Evolutionary conservation across 2,113 vertebrate genomes (phyloP), one percentile per base, ranked within the genome.

Genomic region (Rousettus leschenaultii): DNA sequence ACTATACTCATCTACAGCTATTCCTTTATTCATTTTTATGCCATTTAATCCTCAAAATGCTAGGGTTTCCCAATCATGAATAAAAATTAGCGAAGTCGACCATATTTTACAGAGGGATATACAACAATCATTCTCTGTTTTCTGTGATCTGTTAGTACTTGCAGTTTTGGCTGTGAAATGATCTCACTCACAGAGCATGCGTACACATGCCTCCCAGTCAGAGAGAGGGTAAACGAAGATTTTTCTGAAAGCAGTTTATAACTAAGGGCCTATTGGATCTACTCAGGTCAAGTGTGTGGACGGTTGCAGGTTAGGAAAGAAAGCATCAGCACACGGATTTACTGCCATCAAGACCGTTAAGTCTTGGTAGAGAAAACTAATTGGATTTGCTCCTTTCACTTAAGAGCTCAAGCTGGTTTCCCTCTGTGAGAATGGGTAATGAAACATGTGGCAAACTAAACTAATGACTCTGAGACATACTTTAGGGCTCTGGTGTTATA

Each of bases 301-400:
- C 68, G 12, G 3, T n/a, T 55, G 70, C 53, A 65, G 30, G 26
- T 97, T 94, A 95, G 59, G 66, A 94, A 86, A 95, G 43, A n/a
- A 94, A 91, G 35, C 63, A 40, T 2, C 71, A 70, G 65, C 38
- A 48, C 21, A 48, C 21, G 2, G 35, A 86, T 93, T 88, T 86
- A 73, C 30, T 66, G 63, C 55, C 82, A 12, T 90, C 28, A 3
- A 95, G 86, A 83, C 51, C 9, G 2, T 65, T 61, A 86, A 80
- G 5, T 33, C 51, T 95, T 83, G 40, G 80, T 80, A 57, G 94
- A 96, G 74, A 92, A 43, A 95, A 95, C 51, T 70, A 97, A 97
- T 38, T 21, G 18, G 86, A 97, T 96, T 94, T 90, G 28, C 33
- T 91, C 86, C 74, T 82, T 92, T 55, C 57, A 45, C 24, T 86